phyloP scores from a whole-genome alignment of 2,113 vertebrate genomes.

The Notothenia rossii region DNA sequence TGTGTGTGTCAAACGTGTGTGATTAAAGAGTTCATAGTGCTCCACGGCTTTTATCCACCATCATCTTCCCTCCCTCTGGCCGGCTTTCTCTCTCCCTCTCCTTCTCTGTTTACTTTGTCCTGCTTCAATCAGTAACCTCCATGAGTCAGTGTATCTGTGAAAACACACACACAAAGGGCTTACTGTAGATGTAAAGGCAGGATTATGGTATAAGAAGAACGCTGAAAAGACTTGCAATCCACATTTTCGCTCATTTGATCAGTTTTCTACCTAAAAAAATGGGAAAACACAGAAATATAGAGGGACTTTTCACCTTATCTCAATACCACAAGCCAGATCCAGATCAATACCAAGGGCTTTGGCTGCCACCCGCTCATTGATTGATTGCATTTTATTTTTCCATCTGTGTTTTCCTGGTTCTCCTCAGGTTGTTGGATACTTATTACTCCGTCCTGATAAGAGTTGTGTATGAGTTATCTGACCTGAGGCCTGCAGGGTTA shows the following conservation, averaged over 20 bases:
- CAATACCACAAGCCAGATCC: slow-evolving; percentile 39
- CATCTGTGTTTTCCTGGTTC: slow-evolving; percentile 57
- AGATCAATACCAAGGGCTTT: slow-evolving; percentile 77
- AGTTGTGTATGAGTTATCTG: slow-evolving; percentile 51
- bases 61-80: slow-evolving; percentile 53
- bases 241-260: background rate
- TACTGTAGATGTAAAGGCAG: slow-evolving; percentile 36
- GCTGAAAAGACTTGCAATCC: background rate
- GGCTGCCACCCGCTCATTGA: slow-evolving; percentile 70
- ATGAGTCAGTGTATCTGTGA: slow-evolving; percentile 72
- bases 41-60: slow-evolving; percentile 77
- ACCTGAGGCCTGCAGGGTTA: slow-evolving; percentile 56
- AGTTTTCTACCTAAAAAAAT: background rate
- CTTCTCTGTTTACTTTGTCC: slow-evolving; percentile 72
- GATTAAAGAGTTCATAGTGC: slow-evolving; percentile 85
- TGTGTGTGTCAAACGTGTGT: slow-evolving; percentile 84
- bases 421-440: slow-evolving; percentile 75
- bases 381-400: slow-evolving; percentile 78
- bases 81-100: slow-evolving; percentile 34
- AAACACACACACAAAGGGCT: slow-evolving; percentile 39
- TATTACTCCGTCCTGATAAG: slow-evolving; percentile 75
- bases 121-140: slow-evolving; percentile 84
- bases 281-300: slow-evolving; percentile 13
- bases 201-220: background rate
- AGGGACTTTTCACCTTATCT: slow-evolving; percentile 49